Percentiles rank a stretch among this genome's conserved stretches.
These are phyloP conservation scores for Sebastes itinus DNA, from an alignment of 2,797 vertebrate genomes.

Conservation along the genomic window DNA sequence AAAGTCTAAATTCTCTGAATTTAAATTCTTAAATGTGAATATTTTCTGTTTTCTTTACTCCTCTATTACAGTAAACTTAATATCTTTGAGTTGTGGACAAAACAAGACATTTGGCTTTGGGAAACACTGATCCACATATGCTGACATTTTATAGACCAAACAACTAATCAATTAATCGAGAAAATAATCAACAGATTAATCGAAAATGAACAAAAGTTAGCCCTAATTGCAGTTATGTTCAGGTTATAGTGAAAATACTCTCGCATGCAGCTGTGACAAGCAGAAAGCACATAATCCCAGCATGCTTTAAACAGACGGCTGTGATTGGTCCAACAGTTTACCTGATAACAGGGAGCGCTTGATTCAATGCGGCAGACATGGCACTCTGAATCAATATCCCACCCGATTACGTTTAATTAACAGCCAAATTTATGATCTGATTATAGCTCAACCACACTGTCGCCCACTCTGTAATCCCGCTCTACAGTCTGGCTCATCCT, in stretches of 20 bases:
- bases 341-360: background rate
- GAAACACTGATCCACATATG: too few relatives aligned
- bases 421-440: background rate
- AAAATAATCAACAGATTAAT: too few relatives aligned
- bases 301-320: background rate
- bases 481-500: conserved; percentile 26
- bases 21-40: too few relatives aligned
- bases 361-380: background rate
- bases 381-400: conserved; percentile 15
- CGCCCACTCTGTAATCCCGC: conserved; percentile 22
- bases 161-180: too few relatives aligned
- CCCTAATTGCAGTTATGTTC: background rate
- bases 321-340: conserved; percentile 20
- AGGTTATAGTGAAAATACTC: background rate
- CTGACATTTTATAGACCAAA: too few relatives aligned
- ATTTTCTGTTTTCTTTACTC: too few relatives aligned
- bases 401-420: background rate
- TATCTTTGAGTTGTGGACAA: too few relatives aligned
- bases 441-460: background rate
- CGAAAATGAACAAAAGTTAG: too few relatives aligned
- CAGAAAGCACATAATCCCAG: background rate
- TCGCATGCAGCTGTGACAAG: background rate
- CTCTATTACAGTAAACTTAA: too few relatives aligned
- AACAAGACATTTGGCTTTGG: too few relatives aligned
- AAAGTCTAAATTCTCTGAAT: too few relatives aligned